phyloP scores from a whole-genome alignment of 2,888 invertebrate genomes.

The Archips crataeganus region DNA sequence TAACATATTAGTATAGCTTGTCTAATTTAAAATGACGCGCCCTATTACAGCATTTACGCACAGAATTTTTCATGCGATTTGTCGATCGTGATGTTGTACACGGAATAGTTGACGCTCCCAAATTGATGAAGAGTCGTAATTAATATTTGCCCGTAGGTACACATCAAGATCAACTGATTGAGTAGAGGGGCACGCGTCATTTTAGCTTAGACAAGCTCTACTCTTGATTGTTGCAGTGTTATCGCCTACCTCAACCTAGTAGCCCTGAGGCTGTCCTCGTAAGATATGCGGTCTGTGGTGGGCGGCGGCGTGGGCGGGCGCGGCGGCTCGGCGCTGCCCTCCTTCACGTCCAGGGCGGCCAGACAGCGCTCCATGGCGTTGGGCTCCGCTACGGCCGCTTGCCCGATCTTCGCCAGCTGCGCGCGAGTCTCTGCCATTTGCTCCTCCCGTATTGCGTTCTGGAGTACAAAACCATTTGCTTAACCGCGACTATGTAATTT shows the following conservation, averaged over 20 bases:
- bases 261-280: conserved; percentile 69
- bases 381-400: conserved; percentile 72
- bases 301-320: conserved; percentile 69
- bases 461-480: not conserved
- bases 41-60: too few species aligned
- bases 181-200: too few species aligned
- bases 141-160: too few species aligned
- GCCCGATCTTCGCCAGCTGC: conserved; percentile 72
- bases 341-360: conserved; percentile 73
- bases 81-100: too few species aligned
- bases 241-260: conserved; percentile 61
- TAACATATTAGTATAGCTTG: too few species aligned
- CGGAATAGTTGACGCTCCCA: too few species aligned
- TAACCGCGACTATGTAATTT: too few species aligned
- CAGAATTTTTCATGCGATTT: too few species aligned
- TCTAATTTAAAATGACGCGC: too few species aligned
- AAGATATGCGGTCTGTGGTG: conserved; percentile 72
- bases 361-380: conserved; percentile 75
- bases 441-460: conserved; percentile 72
- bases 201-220: too few species aligned
- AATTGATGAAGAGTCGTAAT: too few species aligned
- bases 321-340: conserved; percentile 69
- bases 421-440: conserved; percentile 66
- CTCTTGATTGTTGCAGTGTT: not conserved
- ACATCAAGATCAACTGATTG: too few species aligned